A percentile compares a stretch with the other conserved stretches of the same genome.
Conservation (phyloP, 2,888 invertebrate species). For the Watsonalla cultraria region DNA sequence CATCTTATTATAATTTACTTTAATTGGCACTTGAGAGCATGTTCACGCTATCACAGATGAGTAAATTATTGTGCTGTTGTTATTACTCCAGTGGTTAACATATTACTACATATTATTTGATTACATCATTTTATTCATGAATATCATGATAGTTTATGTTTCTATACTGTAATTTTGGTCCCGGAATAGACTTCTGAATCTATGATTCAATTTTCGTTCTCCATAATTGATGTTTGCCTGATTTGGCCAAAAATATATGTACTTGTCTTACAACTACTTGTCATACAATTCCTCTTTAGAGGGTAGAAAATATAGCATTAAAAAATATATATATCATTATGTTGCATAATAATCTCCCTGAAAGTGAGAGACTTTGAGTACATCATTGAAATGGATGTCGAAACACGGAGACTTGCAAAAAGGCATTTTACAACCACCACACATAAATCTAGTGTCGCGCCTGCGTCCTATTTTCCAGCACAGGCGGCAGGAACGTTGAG, state of each 20-base stretch:
- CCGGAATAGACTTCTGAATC: conserved; percentile 40
- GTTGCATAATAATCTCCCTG: conserved; percentile 70
- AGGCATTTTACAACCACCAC: conserved; percentile 68
- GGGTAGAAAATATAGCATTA: conserved; percentile 14
- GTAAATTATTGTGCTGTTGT: conserved; percentile 58
- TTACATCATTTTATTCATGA: neutral
- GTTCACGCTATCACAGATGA: conserved; percentile 61
- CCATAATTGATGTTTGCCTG: conserved; percentile 6
- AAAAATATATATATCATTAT: conserved; percentile 31
- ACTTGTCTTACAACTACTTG: conserved; percentile 22
- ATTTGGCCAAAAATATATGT: neutral
- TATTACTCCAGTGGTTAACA: conserved; percentile 34
- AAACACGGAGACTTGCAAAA: conserved; percentile 75
- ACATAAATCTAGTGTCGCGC: conserved; percentile 74
- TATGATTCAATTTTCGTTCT: conserved; percentile 34
- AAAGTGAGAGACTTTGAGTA: conserved; percentile 64
- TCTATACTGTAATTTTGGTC: conserved; percentile 32
- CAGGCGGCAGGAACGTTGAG: conserved; percentile 71
- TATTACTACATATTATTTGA: conserved; percentile 8
- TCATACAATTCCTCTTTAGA: conserved; percentile 33
- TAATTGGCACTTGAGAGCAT: conserved; percentile 58
- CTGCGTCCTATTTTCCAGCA: conserved; percentile 73
- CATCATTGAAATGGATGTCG: conserved; percentile 69
- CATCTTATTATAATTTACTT: conserved; percentile 22
- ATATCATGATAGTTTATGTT: neutral